Base-by-base conservation (phyloP, 2,797 vertebrate species). In the Echeneis naucrates region DNA sequence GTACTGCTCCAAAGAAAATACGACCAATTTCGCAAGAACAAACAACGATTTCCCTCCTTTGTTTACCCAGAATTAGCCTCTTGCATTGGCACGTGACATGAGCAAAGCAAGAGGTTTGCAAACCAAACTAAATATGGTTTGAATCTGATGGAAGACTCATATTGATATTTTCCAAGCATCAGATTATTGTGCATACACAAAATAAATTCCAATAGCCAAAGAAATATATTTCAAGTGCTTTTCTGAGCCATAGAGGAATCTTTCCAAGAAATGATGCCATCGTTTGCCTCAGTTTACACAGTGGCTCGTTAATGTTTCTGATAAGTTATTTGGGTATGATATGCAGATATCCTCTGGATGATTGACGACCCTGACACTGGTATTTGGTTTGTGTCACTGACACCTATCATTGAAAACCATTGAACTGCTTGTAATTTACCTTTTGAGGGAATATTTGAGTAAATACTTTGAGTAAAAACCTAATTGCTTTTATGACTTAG, bases 21-120 rank as follows among this genome's bases (percentile, higher is more conserved):
- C 0, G 66, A 77, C 74, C 75, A 78, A 73, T 81, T 81, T 84
- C 70, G 82, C 54, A 55, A 60, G 71, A 75, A 80, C 85, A 91
- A 92, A 91, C 56, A 88, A 86, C 47, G 14, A 87, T 74, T 77
- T 88, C 45, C 53, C 42, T 68, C 53, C 63, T 4, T 14, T 62
- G 72, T 90, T 89, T 84, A 78, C 69, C 72, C 61, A 77, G 61
- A 81, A 75, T 78, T 62, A 67, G 23, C 47, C 37, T 64, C 32
- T 52, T 58, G 48, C 52, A 75, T 53, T 64, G 42, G 62, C n/a
- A 40, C 4, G 7, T 64, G 60, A 80, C 58, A 53, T 21, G 40
- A 69, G 55, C 26, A 56, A 57, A 51, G 35, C 37, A 50, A 30
- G 45, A 74, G 33, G 21, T 37, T 26, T 69, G 37, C 16, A 13